phyloP scores from a whole-genome alignment of 2,797 vertebrate species.

The Rachycentron canadum region DNA sequence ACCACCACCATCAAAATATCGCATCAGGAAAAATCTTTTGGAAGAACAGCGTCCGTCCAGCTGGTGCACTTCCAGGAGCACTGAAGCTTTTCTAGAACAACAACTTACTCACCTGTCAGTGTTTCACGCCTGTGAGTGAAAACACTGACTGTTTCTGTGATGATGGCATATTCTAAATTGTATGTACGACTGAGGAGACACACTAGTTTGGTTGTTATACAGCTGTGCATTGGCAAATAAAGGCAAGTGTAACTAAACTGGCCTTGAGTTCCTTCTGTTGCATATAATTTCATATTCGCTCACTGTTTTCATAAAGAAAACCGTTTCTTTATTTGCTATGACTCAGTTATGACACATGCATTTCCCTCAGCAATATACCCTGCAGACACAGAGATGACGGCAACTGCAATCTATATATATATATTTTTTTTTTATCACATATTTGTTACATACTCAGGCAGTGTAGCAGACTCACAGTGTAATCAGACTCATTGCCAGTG shows the following conservation, averaged over 20 bases:
- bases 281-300: not conserved
- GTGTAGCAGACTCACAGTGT: not conserved
- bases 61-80: not conserved
- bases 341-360: conserved; percentile 24
- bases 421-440: not conserved
- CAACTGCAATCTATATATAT: not conserved
- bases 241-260: not conserved
- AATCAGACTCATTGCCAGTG: conserved; percentile 14
- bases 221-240: no score
- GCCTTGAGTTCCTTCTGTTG: not conserved
- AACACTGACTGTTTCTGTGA: not conserved
- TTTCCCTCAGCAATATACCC: conserved; percentile 26
- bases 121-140: conserved; percentile 1
- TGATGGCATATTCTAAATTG: not conserved
- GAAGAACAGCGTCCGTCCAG: not conserved
- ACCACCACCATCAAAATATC: not conserved
- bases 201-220: no score
- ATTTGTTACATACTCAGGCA: not conserved
- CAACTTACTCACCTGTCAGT: conserved; percentile 3
- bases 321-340: not conserved
- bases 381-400: conserved; percentile 19
- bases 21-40: not conserved
- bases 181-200: no score
- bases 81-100: not conserved
- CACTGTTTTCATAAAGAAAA: conserved; percentile 12